Conservation (phyloP, 2,888 invertebrate species). For the Scaptomyza polygonia region DNA sequence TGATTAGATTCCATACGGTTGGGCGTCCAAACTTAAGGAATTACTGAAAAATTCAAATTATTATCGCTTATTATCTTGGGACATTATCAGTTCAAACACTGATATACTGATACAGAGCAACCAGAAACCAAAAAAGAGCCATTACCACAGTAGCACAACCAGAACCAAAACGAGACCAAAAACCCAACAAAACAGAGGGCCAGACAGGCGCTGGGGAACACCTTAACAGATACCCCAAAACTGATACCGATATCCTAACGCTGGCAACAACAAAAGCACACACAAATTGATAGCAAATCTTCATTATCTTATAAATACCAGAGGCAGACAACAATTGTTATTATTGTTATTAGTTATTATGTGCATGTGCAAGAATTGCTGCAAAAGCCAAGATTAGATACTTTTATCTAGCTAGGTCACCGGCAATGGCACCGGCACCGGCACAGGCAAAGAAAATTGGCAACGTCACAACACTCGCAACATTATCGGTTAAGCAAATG, state of each 20-base stretch:
- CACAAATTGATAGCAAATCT: constrained; percentile 83
- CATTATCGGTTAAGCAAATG: constrained; percentile 77
- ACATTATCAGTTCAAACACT: constrained; percentile 84
- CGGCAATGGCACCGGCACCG: too few species aligned
- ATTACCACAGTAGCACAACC: constrained; percentile 27
- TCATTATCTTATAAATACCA: constrained; percentile 82
- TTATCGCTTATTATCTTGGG: constrained; percentile 84
- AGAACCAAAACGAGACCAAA: constrained; percentile 37
- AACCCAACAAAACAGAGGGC: constrained; percentile 22
- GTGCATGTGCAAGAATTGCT: constrained; percentile 69
- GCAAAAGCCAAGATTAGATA: constrained; percentile 82
- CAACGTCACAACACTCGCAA: constrained; percentile 63
- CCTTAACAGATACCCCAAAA: constrained; percentile 70
- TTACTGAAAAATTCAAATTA: constrained; percentile 84
- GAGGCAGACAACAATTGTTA: constrained; percentile 38
- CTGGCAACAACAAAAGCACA: constrained; percentile 32
- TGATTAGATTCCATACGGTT: constrained; percentile 81
- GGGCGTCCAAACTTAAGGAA: constrained; percentile 81
- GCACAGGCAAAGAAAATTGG: constrained; percentile 66
- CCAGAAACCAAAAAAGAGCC: constrained; percentile 31
- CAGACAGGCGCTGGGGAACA: constrained; percentile 34
- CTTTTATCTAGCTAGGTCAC: constrained; percentile 83
- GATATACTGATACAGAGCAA: constrained; percentile 81
- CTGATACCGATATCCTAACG: constrained; percentile 78
- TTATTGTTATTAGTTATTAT: constrained; percentile 36